Evolutionary conservation across 1,140 invertebrate species (phyloP), one percentile per base, ranked within the genome.

Genomic region (Aethina tumida): DNA sequence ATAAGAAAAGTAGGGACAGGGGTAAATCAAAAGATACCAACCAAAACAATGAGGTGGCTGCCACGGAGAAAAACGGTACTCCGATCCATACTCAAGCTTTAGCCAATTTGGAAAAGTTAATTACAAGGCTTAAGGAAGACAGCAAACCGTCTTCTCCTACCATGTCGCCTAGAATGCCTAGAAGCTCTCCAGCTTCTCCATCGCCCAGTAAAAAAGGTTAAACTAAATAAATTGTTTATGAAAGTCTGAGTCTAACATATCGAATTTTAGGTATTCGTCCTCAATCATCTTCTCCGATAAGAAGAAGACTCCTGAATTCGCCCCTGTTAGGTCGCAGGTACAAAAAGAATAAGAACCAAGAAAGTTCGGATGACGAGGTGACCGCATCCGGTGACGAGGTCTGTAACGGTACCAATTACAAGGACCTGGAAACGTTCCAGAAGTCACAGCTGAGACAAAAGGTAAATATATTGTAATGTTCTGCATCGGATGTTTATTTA

Each of bases 401-500:
- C 43, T 66, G 74, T 47, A 74, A 72, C 49, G 68, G 70, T 37
- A 75, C 76, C 39, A 83, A 81, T 63, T 94, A 89, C 57, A 76
- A 79, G 41, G 85, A 95, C 63, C 69, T 95, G 36, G 90, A 96
- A 67, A 90, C 84, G 30, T 94, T 95, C 61, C 92, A 96, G 60
- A 95, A 95, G 66, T 84, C 87, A 22, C 90, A 94, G 55, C 71
- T 95, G 19, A 75, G 86, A 48, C 90, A 95, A 61, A 94, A 95
- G 79, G 90, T 93, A 59, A 29, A 28, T 36, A n/a, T n/a, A 20
- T 18, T 15, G 15, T 19, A n/a, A 34, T 5, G 8, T 9, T n/a
- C n/a, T n/a, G n/a, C n/a, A n/a, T n/a, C n/a, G n/a, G n/a, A n/a
- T n/a, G n/a, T n/a, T 29, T 31, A 34, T 14, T 25, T 16, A 33